phyloP scores from a whole-genome alignment of 2,888 invertebrate species.

The Mesorhabditis belari region DNA sequence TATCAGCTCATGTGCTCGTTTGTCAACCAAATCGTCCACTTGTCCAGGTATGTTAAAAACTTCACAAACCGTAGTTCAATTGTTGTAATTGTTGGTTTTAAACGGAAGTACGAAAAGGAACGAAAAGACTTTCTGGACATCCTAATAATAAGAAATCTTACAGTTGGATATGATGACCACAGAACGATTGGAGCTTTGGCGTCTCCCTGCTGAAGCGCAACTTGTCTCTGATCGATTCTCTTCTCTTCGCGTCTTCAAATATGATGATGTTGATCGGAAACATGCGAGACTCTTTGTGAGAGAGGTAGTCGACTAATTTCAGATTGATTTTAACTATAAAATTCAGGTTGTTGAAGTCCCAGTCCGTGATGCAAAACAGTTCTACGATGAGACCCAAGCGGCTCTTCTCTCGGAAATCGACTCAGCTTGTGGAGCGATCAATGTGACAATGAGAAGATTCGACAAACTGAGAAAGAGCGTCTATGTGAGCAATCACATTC shows the following conservation, averaged over 20 bases:
- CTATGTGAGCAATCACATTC: conserved; percentile 20
- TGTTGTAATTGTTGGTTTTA: no score
- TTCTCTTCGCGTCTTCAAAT: conserved; percentile 27
- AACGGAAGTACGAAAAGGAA: no score
- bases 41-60: conserved; percentile 10
- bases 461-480: conserved; percentile 10
- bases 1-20: conserved; percentile 16
- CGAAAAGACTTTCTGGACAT: no score
- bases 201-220: conserved; percentile 27
- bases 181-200: conserved; percentile 43
- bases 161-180: conserved; percentile 19
- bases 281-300: conserved; percentile 32
- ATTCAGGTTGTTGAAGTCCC: conserved; percentile 13
- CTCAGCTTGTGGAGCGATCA: conserved; percentile 44
- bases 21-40: conserved; percentile 19
- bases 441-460: conserved; percentile 25
- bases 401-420: conserved; percentile 29
- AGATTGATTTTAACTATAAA: neutral
- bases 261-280: conserved; percentile 21
- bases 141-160: no score
- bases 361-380: conserved; percentile 7
- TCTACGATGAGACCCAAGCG: neutral
- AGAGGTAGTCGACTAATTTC: conserved; percentile 3
- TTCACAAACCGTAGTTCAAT: neutral
- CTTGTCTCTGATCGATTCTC: conserved; percentile 27